These are phyloP conservation scores for Danaus chrysippus DNA, from an alignment of 2,888 invertebrate species.

Conservation along the genomic window DNA sequence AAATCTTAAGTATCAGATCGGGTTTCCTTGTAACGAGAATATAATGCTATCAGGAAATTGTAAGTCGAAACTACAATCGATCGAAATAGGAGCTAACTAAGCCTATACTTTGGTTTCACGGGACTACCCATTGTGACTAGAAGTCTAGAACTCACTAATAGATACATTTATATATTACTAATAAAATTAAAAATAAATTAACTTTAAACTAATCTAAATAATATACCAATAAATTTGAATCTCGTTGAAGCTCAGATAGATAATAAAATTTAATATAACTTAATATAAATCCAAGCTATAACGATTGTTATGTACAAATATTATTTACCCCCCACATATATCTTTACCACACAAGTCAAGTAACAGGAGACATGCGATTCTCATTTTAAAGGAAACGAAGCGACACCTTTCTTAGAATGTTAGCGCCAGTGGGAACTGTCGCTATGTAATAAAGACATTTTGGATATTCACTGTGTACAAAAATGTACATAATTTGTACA, in stretches of 20 bases:
- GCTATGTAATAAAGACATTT: neutral
- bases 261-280: too few species aligned
- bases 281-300: too few species aligned
- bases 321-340: slow-evolving; percentile 27
- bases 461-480: slow-evolving; percentile 23
- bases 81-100: slow-evolving; percentile 26
- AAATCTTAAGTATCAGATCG: slow-evolving; percentile 40
- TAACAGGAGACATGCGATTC: slow-evolving; percentile 45
- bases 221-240: too few species aligned
- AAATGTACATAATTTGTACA: too few species aligned
- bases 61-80: slow-evolving; percentile 34
- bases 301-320: too few species aligned
- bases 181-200: neutral
- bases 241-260: too few species aligned
- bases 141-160: neutral
- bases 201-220: too few species aligned
- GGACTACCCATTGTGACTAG: neutral
- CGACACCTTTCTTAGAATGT: slow-evolving; percentile 38
- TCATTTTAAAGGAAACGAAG: slow-evolving; percentile 61
- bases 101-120: slow-evolving; percentile 14
- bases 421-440: slow-evolving; percentile 3
- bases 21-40: slow-evolving; percentile 39
- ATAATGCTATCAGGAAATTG: slow-evolving; percentile 43
- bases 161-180: neutral
- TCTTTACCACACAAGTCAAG: slow-evolving; percentile 30